Percentiles rank a stretch among this genome's conserved stretches.
Conservation (phyloP, 2,797 vertebrate species). For the Cichlasoma orientale region DNA sequence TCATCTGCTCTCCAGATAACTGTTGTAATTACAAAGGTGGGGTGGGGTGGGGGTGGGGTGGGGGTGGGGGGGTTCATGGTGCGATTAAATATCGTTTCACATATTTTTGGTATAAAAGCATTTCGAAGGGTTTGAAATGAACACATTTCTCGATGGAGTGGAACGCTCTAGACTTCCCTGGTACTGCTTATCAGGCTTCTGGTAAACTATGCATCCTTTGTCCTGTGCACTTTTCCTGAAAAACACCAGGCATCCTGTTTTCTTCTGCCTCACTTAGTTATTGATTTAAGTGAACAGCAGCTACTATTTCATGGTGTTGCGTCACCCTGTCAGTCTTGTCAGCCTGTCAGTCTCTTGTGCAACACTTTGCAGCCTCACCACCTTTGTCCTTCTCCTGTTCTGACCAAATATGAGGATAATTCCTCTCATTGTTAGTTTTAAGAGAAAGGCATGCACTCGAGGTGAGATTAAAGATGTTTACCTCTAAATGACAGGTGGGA, state of each 20-base stretch:
- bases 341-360: slow-evolving; percentile 10
- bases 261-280: slow-evolving; percentile 15
- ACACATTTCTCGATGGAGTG: neutral
- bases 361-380: slow-evolving; percentile 12
- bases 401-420: neutral
- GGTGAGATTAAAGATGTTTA: neutral
- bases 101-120: neutral
- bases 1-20: slow-evolving; percentile 7
- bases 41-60: neutral
- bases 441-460: neutral
- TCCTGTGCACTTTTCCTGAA: slow-evolving; percentile 32
- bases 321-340: slow-evolving; percentile 25
- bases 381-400: neutral
- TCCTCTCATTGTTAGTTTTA: neutral
- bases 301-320: slow-evolving; percentile 17
- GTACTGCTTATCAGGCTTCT: slow-evolving; percentile 32
- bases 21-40: slow-evolving; percentile 14
- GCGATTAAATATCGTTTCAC: neutral
- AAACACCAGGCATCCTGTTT: slow-evolving; percentile 52
- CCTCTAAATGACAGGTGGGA: neutral
- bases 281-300: slow-evolving; percentile 24
- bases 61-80: neutral
- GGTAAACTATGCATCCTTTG: slow-evolving; percentile 5
- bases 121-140: neutral
- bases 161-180: slow-evolving; percentile 1